These are phyloP conservation scores for Tachina lurida DNA, from an alignment of 2,888 invertebrate genomes.

Conservation along the genomic window DNA sequence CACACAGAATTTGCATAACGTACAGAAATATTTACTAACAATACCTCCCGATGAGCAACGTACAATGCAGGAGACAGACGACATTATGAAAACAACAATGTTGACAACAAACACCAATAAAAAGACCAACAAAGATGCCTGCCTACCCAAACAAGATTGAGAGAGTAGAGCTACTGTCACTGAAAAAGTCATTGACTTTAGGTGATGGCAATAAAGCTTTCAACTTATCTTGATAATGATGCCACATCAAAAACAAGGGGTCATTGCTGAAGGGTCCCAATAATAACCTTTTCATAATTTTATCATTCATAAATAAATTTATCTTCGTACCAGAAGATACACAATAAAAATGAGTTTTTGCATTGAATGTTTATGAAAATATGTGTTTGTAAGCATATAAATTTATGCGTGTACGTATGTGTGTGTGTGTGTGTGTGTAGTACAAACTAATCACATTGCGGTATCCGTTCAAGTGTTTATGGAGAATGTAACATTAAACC, in stretches of 20 bases:
- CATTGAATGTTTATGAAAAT: background rate
- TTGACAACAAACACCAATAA: background rate
- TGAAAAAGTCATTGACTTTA: conserved; percentile 80
- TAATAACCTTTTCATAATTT: conserved; percentile 52
- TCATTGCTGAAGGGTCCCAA: conserved; percentile 56
- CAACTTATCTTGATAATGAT: conserved; percentile 32
- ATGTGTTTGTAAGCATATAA: too few relatives aligned
- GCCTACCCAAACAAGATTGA: background rate
- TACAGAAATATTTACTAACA: background rate
- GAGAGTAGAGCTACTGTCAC: conserved; percentile 37
- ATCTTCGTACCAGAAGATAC: background rate
- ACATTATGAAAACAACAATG: background rate
- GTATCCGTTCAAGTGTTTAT: conserved; percentile 71
- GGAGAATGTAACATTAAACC: conserved; percentile 66
- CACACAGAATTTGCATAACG: background rate
- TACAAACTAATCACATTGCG: conserved; percentile 61
- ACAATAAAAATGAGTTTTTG: conserved; percentile 22
- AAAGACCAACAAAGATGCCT: background rate
- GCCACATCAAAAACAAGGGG: conserved; percentile 53
- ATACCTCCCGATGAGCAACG: background rate
- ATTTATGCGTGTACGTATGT: background rate
- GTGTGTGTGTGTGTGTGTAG: background rate
- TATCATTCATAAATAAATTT: conserved; percentile 32
- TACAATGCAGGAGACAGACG: background rate
- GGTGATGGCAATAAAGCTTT: conserved; percentile 76